Evolutionary conservation across 2,113 vertebrate species (phyloP).

Genomic region (Urocynchramus pylzowi): DNA sequence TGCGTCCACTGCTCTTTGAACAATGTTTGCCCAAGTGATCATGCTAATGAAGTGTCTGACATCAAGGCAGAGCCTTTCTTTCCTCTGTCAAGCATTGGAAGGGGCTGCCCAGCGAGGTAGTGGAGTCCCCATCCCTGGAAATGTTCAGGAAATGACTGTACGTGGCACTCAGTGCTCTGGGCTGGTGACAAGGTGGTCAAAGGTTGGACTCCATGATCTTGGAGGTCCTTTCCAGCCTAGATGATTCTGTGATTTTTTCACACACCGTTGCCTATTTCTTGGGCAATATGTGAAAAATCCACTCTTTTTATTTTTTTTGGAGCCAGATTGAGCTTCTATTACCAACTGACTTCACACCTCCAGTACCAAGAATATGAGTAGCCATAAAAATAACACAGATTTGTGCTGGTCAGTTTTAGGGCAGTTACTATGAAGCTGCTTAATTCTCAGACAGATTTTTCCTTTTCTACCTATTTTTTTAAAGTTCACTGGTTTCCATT

Average conservation of each 20-base stretch:
- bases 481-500: neutral
- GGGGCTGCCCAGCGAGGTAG: neutral
- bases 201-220: neutral
- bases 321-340: neutral
- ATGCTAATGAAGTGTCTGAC: neutral
- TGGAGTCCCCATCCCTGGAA: neutral
- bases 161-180: neutral
- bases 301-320: neutral
- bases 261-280: neutral
- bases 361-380: neutral
- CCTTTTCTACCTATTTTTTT: neutral
- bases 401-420: neutral
- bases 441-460: neutral
- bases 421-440: neutral
- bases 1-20: neutral
- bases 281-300: neutral
- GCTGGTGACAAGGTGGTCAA: neutral
- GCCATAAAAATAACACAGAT: neutral
- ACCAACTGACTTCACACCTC: neutral
- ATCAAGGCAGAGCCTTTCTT: neutral
- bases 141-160: neutral
- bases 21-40: neutral
- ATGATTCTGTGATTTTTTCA: neutral
- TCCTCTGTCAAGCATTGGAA: neutral
- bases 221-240: neutral